A percentile compares a stretch with the other conserved stretches of the same genome.
Conservation (phyloP, 2,888 invertebrate genomes). For the Drosophila lutescens region DNA sequence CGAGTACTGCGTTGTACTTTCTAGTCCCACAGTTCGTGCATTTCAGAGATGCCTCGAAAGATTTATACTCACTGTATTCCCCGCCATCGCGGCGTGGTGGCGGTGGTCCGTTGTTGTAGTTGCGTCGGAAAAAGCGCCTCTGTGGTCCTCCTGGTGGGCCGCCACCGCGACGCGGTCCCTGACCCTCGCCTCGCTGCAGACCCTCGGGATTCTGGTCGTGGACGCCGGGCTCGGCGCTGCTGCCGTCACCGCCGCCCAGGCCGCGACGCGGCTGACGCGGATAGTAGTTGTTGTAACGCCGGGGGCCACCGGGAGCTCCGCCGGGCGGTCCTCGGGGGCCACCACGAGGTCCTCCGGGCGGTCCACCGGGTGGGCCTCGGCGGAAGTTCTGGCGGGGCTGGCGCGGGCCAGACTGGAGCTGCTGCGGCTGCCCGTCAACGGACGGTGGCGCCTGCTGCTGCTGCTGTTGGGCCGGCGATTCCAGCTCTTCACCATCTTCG, state of each 20-base stretch:
- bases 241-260: slow-evolving; percentile 79
- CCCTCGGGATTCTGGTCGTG: slow-evolving; percentile 85
- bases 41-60: not conserved
- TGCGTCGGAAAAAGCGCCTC: slow-evolving; percentile 90
- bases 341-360: slow-evolving; percentile 69
- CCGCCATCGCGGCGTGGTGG: slow-evolving; percentile 80
- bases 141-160: slow-evolving; percentile 84
- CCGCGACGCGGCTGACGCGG: slow-evolving; percentile 79
- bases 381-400: slow-evolving; percentile 79
- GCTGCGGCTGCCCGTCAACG: slow-evolving; percentile 67
- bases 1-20: too few relatives aligned
- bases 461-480: slow-evolving; percentile 56
- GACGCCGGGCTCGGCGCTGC: slow-evolving; percentile 77
- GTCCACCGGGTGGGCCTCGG: slow-evolving; percentile 74
- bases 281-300: slow-evolving; percentile 81
- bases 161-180: slow-evolving; percentile 67
- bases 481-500: slow-evolving; percentile 77
- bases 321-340: slow-evolving; percentile 59
- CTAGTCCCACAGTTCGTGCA: too few relatives aligned
- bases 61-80: slow-evolving; percentile 74
- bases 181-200: slow-evolving; percentile 80
- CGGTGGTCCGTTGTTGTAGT: slow-evolving; percentile 85
- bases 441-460: slow-evolving; percentile 55
- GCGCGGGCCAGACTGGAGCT: slow-evolving; percentile 63
- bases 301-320: slow-evolving; percentile 67